phyloP scores from a whole-genome alignment of 2,888 invertebrate genomes.

The Xylophagus ater region DNA sequence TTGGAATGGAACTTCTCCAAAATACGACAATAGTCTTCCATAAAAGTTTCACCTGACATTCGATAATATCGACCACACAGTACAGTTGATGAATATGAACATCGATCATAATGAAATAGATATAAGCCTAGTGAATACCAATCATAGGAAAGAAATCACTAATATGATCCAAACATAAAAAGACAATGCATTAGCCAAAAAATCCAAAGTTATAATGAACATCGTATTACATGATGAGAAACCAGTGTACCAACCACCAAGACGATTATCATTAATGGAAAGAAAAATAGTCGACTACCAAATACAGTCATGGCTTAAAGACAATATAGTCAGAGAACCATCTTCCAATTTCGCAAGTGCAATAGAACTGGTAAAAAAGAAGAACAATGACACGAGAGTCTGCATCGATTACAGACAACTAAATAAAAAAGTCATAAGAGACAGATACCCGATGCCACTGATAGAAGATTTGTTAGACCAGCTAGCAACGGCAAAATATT shows the following conservation, averaged over 20 bases:
- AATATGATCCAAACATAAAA: background rate
- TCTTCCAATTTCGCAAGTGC: conserved; percentile 19
- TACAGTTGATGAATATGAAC: background rate
- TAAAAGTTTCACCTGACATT: background rate
- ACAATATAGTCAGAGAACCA: conserved; percentile 7
- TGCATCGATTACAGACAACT: conserved; percentile 18
- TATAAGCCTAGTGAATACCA: background rate
- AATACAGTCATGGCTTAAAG: conserved; percentile 14
- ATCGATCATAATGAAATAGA: background rate
- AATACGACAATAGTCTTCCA: too few relatives aligned
- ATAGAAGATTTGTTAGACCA: conserved; percentile 23
- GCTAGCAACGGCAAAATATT: conserved; percentile 19
- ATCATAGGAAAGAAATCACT: too few relatives aligned
- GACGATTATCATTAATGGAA: conserved; percentile 21
- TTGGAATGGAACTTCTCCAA: too few relatives aligned
- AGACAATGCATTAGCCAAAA: too few relatives aligned
- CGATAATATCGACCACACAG: background rate
- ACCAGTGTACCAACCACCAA: conserved; percentile 21
- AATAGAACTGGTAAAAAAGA: conserved; percentile 18
- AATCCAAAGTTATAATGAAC: conserved; percentile 18
- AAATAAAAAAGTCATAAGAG: conserved; percentile 14
- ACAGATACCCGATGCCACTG: conserved; percentile 18
- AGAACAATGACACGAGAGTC: conserved; percentile 15
- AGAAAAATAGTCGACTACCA: conserved; percentile 21
- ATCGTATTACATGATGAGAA: conserved; percentile 24